These are phyloP conservation scores for Nomada ruficornis DNA, from an alignment of 2,888 invertebrate genomes.

Conservation along the genomic window DNA sequence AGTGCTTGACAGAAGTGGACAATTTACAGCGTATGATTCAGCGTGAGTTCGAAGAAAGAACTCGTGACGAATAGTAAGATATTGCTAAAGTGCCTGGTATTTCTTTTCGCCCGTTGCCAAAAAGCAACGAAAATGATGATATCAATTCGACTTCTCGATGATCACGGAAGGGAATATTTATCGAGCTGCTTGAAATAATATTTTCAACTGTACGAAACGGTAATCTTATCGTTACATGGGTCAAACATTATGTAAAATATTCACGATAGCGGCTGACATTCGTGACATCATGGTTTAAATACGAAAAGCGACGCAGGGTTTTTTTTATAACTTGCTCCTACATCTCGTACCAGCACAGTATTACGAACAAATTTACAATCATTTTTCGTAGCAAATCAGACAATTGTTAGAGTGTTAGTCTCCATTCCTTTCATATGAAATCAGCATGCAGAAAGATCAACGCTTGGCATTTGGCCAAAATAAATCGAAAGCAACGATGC, in stretches of 20 bases:
- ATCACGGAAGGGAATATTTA: conserved; percentile 12
- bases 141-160: not conserved
- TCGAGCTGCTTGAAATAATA: conserved; percentile 17
- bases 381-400: not conserved
- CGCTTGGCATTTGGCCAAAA: conserved; percentile 51
- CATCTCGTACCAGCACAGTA: not conserved
- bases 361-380: not conserved
- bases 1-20: conserved; percentile 33
- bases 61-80: conserved; percentile 49
- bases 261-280: conserved; percentile 42
- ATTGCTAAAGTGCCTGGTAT: conserved; percentile 6
- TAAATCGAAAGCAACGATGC: conserved; percentile 39
- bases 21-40: conserved; percentile 66
- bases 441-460: conserved; percentile 47
- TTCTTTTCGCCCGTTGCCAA: not conserved
- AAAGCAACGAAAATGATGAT: not conserved
- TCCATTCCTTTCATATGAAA: conserved; percentile 32
- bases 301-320: conserved; percentile 17
- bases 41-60: conserved; percentile 55
- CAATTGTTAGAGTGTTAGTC: conserved; percentile 4
- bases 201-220: conserved; percentile 7
- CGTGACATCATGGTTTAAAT: conserved; percentile 53
- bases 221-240: conserved; percentile 62
- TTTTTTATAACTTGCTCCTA: conserved; percentile 11
- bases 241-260: conserved; percentile 60